phyloP scores from a whole-genome alignment of 2,888 invertebrate genomes.

The Oxystoma pomonae region DNA sequence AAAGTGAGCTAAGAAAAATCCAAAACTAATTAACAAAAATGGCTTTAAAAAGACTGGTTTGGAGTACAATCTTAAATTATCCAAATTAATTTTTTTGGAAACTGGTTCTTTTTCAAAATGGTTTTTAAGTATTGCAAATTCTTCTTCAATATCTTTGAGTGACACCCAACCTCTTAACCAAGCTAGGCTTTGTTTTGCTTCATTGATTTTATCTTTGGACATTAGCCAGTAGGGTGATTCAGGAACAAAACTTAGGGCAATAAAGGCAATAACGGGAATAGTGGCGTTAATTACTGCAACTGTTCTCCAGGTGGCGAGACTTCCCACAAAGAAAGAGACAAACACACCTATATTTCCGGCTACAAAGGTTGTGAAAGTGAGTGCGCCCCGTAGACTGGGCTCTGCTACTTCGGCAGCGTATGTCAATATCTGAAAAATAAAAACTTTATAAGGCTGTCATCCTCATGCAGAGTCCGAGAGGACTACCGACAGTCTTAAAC shows the following conservation, averaged over 20 bases:
- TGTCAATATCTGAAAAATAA: slow-evolving; percentile 58
- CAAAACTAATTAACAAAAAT: slow-evolving; percentile 59
- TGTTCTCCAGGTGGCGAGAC: slow-evolving; percentile 64
- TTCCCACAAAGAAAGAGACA: slow-evolving; percentile 69
- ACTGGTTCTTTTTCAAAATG: slow-evolving; percentile 12
- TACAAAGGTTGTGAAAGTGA: slow-evolving; percentile 69
- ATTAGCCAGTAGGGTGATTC: slow-evolving; percentile 79
- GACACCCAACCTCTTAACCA: slow-evolving; percentile 77
- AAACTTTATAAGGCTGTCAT: neutral
- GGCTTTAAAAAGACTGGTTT: slow-evolving; percentile 64
- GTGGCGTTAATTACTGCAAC: slow-evolving; percentile 62
- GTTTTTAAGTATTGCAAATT: slow-evolving; percentile 40
- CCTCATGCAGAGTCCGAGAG: no score
- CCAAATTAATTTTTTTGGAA: neutral
- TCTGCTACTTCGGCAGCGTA: slow-evolving; percentile 80
- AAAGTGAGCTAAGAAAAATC: slow-evolving; percentile 71
- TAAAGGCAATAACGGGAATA: slow-evolving; percentile 61
- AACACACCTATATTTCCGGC: slow-evolving; percentile 71
- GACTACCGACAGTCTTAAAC: no score
- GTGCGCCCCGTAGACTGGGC: slow-evolving; percentile 68
- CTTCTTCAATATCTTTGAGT: slow-evolving; percentile 55
- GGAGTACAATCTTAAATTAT: slow-evolving; percentile 44
- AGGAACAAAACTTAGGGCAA: slow-evolving; percentile 65
- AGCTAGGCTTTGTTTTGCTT: slow-evolving; percentile 65
- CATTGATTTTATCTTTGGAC: slow-evolving; percentile 57